phyloP scores from a whole-genome alignment of 2,888 invertebrate genomes.

The Lobophora halterata region DNA sequence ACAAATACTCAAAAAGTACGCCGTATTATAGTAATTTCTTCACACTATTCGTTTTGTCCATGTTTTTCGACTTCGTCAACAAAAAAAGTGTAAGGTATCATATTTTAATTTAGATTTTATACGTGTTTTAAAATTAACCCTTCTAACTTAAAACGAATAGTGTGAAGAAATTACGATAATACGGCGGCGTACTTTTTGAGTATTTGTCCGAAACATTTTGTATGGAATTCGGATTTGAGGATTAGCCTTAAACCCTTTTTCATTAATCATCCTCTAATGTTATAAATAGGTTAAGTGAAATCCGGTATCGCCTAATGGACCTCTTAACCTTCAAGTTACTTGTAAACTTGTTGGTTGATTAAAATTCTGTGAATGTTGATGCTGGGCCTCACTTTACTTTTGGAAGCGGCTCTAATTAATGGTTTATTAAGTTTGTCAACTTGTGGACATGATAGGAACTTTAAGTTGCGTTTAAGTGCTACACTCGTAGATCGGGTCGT shows the following conservation, averaged over 20 bases:
- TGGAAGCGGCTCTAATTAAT: constrained; percentile 22
- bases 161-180: too few species aligned
- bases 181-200: too few species aligned
- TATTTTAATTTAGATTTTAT: too few species aligned
- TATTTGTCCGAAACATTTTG: too few species aligned
- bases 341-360: constrained; percentile 25
- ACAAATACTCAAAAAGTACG: too few species aligned
- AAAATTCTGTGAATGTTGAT: constrained; percentile 28
- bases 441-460: constrained; percentile 16
- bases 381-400: constrained; percentile 16
- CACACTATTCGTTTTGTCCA: too few species aligned
- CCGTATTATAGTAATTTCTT: too few species aligned
- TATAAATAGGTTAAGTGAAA: constrained; percentile 24
- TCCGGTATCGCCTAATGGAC: constrained; percentile 24
- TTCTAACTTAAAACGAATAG: too few species aligned
- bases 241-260: constrained; percentile 6
- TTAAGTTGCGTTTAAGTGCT: constrained; percentile 6
- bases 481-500: constrained; percentile 1
- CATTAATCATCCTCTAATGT: constrained; percentile 18
- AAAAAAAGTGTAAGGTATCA: too few species aligned
- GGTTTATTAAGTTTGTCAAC: constrained; percentile 23
- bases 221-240: too few species aligned
- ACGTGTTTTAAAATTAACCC: too few species aligned
- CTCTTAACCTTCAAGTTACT: constrained; percentile 23
- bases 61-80: too few species aligned